Evolutionary conservation across 1,140 invertebrate genomes (phyloP), one percentile per base, ranked within the genome.

Genomic region (Ceratosolen fusciceps): DNA sequence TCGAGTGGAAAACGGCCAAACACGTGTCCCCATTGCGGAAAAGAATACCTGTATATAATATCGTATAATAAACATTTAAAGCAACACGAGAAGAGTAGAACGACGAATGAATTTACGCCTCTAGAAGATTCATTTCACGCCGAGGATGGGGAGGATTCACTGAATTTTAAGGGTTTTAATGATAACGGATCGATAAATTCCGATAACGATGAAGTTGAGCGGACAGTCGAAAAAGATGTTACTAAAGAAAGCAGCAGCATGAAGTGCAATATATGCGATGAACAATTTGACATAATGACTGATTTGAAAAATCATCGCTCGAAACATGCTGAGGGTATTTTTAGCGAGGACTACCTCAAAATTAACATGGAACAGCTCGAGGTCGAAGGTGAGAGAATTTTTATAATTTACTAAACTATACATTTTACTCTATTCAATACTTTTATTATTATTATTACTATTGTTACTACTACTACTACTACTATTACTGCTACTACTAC

Each of bases 31-130:
- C 84, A 90, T 74, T 90, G 90, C 73, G 88, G 89, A 16, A 90
- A 90, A 80, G 88, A 90, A 49, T 90, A 90, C 81, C 81, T 89
- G n/a, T 90, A 90, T 43, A 85, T 90, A 24, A 90, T 88, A 67
- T 90, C 90, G 3, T 90, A 86, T 72, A 90, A 86, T 43, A 90
- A 90, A 71, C 90, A 90, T 70, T 79, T 90, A 19, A 90, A 88
- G 31, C 88, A 88, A 68, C 89, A 90, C 26, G 87, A 88, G 34
- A 82, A 86, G 72, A 83, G 84, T 19, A 49, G 84, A 62, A 10
- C 80, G 29, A 85, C 83, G 60, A 83, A 84, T 5, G 82, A 83
- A 1, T 21, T 82, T 19, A 84, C 86, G 82, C 82, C 85, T 21
- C 67, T 86, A 19, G 88, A 88, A 65, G 79, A 85, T 43, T 86